Conservation (phyloP, 1,140 invertebrate genomes). For the Thereuonema tuberculata region DNA sequence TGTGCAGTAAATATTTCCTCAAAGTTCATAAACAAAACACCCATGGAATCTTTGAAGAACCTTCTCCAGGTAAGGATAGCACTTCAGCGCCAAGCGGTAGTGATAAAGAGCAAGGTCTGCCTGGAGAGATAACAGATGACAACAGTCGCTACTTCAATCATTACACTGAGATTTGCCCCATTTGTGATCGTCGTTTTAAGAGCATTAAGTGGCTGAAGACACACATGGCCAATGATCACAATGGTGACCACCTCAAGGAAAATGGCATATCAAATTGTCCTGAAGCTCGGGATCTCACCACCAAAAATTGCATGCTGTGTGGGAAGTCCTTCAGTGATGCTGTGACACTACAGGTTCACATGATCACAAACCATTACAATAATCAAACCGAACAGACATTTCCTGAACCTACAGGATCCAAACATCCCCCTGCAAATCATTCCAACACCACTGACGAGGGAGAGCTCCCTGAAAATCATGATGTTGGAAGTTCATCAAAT, state of each 20-base stretch:
- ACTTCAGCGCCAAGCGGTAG: slow-evolving; percentile 3
- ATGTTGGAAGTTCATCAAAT: slow-evolving; percentile 1
- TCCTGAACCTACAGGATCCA: slow-evolving; percentile 1
- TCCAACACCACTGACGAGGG: slow-evolving; percentile 1
- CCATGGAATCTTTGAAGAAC: slow-evolving; percentile 75
- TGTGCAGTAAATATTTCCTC: slow-evolving; percentile 95
- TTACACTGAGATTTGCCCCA: slow-evolving; percentile 56
- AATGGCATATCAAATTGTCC: slow-evolving; percentile 26
- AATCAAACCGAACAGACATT: slow-evolving; percentile 18
- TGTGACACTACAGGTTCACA: slow-evolving; percentile 39
- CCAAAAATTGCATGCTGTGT: slow-evolving; percentile 35
- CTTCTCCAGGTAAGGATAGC: slow-evolving; percentile 13
- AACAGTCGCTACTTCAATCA: slow-evolving; percentile 50
- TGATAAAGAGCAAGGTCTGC: slow-evolving; percentile 22
- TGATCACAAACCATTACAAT: slow-evolving; percentile 39
- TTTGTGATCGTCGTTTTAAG: slow-evolving; percentile 74
- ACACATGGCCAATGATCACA: slow-evolving; percentile 72
- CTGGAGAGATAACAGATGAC: slow-evolving; percentile 33
- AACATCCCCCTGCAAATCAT: slow-evolving; percentile 4
- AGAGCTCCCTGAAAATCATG: slow-evolving; percentile 5
- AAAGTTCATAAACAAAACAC: slow-evolving; percentile 95
- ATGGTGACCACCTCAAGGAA: slow-evolving; percentile 49
- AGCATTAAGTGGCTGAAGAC: slow-evolving; percentile 79
- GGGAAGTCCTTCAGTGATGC: slow-evolving; percentile 35
- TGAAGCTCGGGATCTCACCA: neutral